Base-by-base conservation (phyloP, 2,888 invertebrate species). In the Drosophila macrospina region DNA sequence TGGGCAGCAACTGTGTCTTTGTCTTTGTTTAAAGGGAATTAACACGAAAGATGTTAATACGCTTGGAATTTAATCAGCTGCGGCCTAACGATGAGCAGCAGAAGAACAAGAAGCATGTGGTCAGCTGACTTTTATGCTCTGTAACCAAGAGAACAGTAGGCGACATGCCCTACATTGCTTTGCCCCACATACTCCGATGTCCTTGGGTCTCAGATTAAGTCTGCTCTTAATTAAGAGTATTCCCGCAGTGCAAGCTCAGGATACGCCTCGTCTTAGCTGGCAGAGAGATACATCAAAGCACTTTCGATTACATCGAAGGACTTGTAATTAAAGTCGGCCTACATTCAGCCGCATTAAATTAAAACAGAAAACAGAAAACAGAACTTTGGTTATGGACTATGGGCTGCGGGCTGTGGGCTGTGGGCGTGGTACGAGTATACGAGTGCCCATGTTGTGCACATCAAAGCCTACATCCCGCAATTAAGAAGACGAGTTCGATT, bases 281-380 rank as follows among this genome's bases (percentile, higher is more conserved):
- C 63, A 54, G 42, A 42, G 34, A 64, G 61, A 42, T 39, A 74
- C 74, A 64, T 74, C 76, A 74, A 74, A 74, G 74, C 24, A 34
- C 10, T 50, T 61, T 64, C 65, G 57, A 48, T 50, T 36, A 51
- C 56, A 36, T 42, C 34, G 30, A 34, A 32, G 30, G 59, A 4
- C 47, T 48, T 15, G 52, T 72, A 59, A 66, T 72, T 72, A 66
- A 66, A 37, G 50, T 16, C 41, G 20, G 26, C 20, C 44, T 32
- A 67, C 52, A 45, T 41, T 45, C 20, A 50, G 51, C 37, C 36
- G 37, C 42, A 57, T 59, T 54, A 50, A 59, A 59, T 59, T 26
- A 28, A 42, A 48, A 30, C 28, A 41, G 56, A 24, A 42, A 48
- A 30, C 28, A 41, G 56, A 24, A 56, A 39, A 41, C 42, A 26